Conservation (phyloP, 1,140 invertebrate genomes). For the Bombus breviceps region DNA sequence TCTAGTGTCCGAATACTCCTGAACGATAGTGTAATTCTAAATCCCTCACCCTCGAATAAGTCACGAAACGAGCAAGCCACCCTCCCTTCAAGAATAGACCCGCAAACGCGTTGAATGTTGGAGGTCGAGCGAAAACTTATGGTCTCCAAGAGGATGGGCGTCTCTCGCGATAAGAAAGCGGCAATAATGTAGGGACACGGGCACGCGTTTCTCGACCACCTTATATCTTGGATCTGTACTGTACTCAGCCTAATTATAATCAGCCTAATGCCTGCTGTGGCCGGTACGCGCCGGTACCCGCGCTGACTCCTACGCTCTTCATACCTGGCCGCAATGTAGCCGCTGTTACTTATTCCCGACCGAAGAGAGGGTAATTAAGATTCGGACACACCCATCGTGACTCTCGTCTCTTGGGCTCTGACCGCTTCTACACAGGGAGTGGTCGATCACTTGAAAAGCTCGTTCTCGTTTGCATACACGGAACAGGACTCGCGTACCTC, state of each 20-base stretch:
- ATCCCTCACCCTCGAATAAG: background rate
- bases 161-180: conserved; percentile 63
- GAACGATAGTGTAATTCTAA: background rate
- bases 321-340: conserved; percentile 72
- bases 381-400: conserved; percentile 82
- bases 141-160: conserved; percentile 51
- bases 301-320: conserved; percentile 59
- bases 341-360: conserved; percentile 76
- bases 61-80: background rate
- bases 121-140: conserved; percentile 38
- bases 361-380: conserved; percentile 81
- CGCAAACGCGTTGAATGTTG: background rate
- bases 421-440: conserved; percentile 79
- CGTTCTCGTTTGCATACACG: conserved; percentile 79
- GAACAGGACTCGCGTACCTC: conserved; percentile 47
- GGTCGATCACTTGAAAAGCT: conserved; percentile 77
- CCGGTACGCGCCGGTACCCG: conserved; percentile 60
- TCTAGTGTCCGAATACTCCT: background rate
- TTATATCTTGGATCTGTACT: conserved; percentile 80
- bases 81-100: background rate
- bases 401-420: conserved; percentile 80
- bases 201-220: conserved; percentile 63
- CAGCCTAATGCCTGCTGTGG: conserved; percentile 80
- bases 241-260: conserved; percentile 84
- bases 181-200: conserved; percentile 65